A percentile compares a stretch with the other conserved stretches of the same genome.
Evolutionary conservation across 2,113 vertebrate species (phyloP).

Genomic region (Glaucidium brasilianum): DNA sequence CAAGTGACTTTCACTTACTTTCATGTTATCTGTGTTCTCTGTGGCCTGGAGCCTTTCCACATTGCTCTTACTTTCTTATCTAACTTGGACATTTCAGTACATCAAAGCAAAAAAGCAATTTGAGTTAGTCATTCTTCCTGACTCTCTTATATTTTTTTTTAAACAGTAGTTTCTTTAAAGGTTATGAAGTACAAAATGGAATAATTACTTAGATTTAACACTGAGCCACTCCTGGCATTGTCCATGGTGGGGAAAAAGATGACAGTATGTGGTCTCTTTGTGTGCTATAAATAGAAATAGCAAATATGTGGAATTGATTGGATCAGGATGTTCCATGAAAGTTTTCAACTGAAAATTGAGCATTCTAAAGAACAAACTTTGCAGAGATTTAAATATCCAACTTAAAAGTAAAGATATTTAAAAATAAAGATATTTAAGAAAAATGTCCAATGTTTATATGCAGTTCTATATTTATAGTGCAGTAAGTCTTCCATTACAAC

Average conservation of each 20-base stretch:
- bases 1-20: background rate
- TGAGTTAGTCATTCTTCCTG: background rate
- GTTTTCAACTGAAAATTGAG: background rate
- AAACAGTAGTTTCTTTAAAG: background rate
- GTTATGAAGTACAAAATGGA: background rate
- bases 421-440: background rate
- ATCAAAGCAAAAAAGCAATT: conserved; percentile 2
- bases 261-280: background rate
- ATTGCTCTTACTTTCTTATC: conserved; percentile 2
- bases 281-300: conserved; percentile 8
- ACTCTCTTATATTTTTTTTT: background rate
- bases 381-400: background rate
- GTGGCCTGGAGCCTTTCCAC: background rate
- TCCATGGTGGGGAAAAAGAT: background rate
- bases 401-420: background rate
- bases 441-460: background rate
- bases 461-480: background rate
- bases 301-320: conserved; percentile 43
- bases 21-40: conserved; percentile 26
- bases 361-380: background rate
- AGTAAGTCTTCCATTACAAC: background rate
- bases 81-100: background rate
- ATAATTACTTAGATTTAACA: background rate
- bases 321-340: conserved; percentile 1
- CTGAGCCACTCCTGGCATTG: background rate